Base-by-base conservation (phyloP, 2,797 vertebrate genomes). In the Hirundo rustica region DNA sequence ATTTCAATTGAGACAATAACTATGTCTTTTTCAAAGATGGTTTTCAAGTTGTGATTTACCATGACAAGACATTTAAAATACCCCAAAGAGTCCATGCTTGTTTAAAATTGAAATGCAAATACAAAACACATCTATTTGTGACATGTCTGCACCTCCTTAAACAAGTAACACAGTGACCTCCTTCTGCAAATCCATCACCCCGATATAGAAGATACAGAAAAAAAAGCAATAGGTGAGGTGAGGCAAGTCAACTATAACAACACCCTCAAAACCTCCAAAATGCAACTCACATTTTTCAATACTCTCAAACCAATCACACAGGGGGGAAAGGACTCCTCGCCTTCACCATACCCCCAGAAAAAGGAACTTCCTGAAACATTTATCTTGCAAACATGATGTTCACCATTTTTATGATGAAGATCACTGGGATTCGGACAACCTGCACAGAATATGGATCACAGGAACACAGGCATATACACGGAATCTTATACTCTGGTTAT, bases 271-370 rank as follows among this genome's bases (percentile, higher is more conserved):
- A 66, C 10, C n/a, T 60, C 50, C 50, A 40, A 40, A 48, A 72
- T 1, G 3, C 3, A 65, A n/a, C 32, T 60, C 3, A 11, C 11
- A 11, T 34, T 77, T 71, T 55, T 44, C 57, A 88, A 20, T 0
- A 1, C 19, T 36, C n/a, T 73, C 27, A 66, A n/a, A 29, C 15
- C 2, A 0, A n/a, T 36, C 36, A 67, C 0, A 4, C 1, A 18
- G 11, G 5, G n/a, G 16, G 9, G n/a, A 34, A 89, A 84, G 36
- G 34, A 58, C 32, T 57, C 42, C 47, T 42, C 53, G 47, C 21
- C 50, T 54, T 44, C 38, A 75, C 2, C 26, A 65, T 1, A 77
- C 0, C 16, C 60, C 17, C 34, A 75, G 73, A 51, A 58, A 30
- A 62, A 1, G 3, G 11, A 90, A 68, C 5, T 60, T 47, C 19